phyloP scores from a whole-genome alignment of 2,888 invertebrate genomes.

The Archips xylosteana region DNA sequence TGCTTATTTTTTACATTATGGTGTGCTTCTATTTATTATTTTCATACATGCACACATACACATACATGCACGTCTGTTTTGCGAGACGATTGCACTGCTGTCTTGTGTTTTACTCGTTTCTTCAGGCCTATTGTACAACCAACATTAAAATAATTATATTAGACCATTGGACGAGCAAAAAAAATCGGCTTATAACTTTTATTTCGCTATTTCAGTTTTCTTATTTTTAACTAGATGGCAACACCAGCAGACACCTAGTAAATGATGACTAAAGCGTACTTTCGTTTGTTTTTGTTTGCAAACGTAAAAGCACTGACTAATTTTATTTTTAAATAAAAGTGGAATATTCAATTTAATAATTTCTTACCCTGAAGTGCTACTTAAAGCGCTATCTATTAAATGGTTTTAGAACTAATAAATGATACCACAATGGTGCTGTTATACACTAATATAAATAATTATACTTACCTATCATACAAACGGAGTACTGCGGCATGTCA shows the following conservation, averaged over 20 bases:
- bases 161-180: neutral
- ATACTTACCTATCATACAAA: slow-evolving; percentile 76
- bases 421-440: neutral
- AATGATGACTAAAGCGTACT: too few species aligned
- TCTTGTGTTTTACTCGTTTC: neutral
- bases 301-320: too few species aligned
- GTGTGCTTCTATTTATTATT: neutral
- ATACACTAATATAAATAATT: neutral
- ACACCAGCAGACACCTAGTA: neutral
- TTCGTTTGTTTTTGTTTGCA: too few species aligned
- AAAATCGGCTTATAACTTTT: neutral
- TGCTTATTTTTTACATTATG: neutral
- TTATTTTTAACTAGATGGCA: slow-evolving; percentile 2
- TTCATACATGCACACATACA: neutral
- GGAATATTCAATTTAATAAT: too few species aligned
- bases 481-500: slow-evolving; percentile 79
- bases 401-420: neutral
- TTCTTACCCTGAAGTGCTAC: neutral
- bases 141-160: neutral
- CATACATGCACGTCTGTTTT: neutral
- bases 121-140: neutral
- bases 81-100: neutral
- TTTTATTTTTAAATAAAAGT: too few species aligned
- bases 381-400: neutral
- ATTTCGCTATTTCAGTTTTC: neutral